These are phyloP conservation scores for Acronicta leporina DNA, from an alignment of 2,888 invertebrate species.

Conservation along the genomic window DNA sequence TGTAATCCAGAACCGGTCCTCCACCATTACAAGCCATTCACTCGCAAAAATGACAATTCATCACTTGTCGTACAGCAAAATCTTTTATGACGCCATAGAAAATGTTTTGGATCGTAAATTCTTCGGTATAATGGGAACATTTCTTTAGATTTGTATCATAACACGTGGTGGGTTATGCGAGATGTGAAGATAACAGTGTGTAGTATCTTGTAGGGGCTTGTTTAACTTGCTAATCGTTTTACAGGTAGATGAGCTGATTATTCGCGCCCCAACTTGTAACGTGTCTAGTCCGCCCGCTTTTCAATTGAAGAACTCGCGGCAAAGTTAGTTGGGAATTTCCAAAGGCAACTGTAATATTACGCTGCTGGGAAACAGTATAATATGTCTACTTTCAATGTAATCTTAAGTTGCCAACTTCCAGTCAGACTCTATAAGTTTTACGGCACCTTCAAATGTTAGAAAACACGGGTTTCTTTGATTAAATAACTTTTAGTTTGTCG, in stretches of 20 bases:
- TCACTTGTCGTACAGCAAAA: slow-evolving; percentile 80
- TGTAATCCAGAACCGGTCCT: slow-evolving; percentile 60
- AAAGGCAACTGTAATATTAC: slow-evolving; percentile 33
- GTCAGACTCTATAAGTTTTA: slow-evolving; percentile 22
- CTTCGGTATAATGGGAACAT: slow-evolving; percentile 49
- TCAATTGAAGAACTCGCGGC: slow-evolving; percentile 46
- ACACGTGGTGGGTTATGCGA: slow-evolving; percentile 74
- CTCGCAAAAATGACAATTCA: slow-evolving; percentile 81
- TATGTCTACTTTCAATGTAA: slow-evolving; percentile 39
- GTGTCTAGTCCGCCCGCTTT: slow-evolving; percentile 46
- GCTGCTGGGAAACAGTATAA: slow-evolving; percentile 35
- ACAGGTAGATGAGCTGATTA: slow-evolving; percentile 80
- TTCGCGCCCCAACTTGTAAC: slow-evolving; percentile 64
- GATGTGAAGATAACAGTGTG: slow-evolving; percentile 67
- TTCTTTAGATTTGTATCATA: slow-evolving; percentile 72
- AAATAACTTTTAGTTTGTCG: slow-evolving; percentile 16
- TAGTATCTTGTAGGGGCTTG: slow-evolving; percentile 66
- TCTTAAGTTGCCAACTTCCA: slow-evolving; percentile 36
- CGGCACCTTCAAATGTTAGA: slow-evolving; percentile 16
- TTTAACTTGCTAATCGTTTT: slow-evolving; percentile 84
- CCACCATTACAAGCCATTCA: slow-evolving; percentile 73
- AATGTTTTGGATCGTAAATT: slow-evolving; percentile 76
- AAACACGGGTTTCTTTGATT: slow-evolving; percentile 38
- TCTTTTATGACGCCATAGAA: slow-evolving; percentile 65
- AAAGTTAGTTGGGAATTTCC: slow-evolving; percentile 43